Conservation (phyloP, 2,888 invertebrate genomes). For the Athalia circularis region DNA sequence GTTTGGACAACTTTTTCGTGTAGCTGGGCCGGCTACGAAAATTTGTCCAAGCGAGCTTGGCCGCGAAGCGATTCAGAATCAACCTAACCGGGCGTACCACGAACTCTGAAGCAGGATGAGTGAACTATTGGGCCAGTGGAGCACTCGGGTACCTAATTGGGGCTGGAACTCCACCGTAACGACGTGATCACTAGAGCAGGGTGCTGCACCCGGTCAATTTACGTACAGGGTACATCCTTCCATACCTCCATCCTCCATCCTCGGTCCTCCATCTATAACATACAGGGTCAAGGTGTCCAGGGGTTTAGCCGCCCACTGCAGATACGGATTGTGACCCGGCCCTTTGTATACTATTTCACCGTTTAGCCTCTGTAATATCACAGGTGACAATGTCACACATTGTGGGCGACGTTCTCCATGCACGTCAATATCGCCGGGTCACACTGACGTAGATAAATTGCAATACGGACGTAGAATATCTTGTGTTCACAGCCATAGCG, state of each 20-base stretch:
- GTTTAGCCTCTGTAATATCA: constrained; percentile 21
- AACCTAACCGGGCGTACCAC: no score
- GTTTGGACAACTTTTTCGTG: no score
- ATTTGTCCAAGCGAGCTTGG: no score
- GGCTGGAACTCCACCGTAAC: constrained; percentile 27
- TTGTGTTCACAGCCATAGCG: not conserved
- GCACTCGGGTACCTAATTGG: constrained; percentile 33
- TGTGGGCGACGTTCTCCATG: not conserved
- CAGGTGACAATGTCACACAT: not conserved
- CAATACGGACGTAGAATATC: not conserved
- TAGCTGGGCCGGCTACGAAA: no score
- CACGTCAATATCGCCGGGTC: not conserved
- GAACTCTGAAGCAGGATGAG: not conserved
- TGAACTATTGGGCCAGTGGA: constrained; percentile 8
- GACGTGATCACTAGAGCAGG: constrained; percentile 18
- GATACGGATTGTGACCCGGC: constrained; percentile 14
- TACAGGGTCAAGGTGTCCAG: not conserved
- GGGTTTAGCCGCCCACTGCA: not conserved
- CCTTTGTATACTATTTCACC: not conserved
- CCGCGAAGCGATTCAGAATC: no score
- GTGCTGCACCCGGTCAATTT: constrained; percentile 26
- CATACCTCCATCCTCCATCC: not conserved
- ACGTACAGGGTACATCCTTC: not conserved
- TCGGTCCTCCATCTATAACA: no score
- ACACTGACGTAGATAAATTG: not conserved